phyloP scores from a whole-genome alignment of 2,888 invertebrate species.

The Beris morrisii region DNA sequence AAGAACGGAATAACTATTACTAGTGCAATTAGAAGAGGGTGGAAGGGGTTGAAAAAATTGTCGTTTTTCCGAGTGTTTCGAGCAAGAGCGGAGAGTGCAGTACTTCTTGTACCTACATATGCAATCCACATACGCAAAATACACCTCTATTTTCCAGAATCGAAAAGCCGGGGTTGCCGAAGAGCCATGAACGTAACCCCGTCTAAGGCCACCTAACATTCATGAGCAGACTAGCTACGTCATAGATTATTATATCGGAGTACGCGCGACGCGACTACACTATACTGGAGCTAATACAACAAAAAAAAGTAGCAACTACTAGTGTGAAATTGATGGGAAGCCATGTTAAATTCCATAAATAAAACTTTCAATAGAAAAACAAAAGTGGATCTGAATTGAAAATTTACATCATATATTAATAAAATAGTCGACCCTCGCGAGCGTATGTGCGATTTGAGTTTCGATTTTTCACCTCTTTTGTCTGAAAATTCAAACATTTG shows the following conservation, averaged over 20 bases:
- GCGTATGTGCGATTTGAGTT: too few species aligned
- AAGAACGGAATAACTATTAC: too few species aligned
- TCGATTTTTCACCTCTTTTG: too few species aligned
- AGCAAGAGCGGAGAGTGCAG: slow-evolving; percentile 16
- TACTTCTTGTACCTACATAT: slow-evolving; percentile 10
- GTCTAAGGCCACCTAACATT: slow-evolving; percentile 52
- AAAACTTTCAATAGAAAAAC: neutral
- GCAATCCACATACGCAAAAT: slow-evolving; percentile 13
- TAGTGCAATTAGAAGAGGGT: slow-evolving; percentile 11
- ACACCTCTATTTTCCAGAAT: neutral
- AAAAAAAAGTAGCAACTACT: slow-evolving; percentile 14
- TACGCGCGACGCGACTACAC: slow-evolving; percentile 31
- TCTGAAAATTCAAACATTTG: too few species aligned
- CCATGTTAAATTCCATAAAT: slow-evolving; percentile 33
- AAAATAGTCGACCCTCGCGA: too few species aligned
- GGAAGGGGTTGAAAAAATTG: slow-evolving; percentile 32
- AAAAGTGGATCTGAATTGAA: too few species aligned
- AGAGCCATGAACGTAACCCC: slow-evolving; percentile 53
- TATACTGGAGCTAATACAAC: slow-evolving; percentile 6
- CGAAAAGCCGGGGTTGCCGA: slow-evolving; percentile 36
- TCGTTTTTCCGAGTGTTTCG: slow-evolving; percentile 35
- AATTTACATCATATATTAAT: too few species aligned
- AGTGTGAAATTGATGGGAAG: slow-evolving; percentile 27
- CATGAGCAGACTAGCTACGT: slow-evolving; percentile 44
- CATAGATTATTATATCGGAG: slow-evolving; percentile 32